These are phyloP conservation scores for Thunnus albacares DNA, from an alignment of 2,797 vertebrate genomes.

Conservation along the genomic window DNA sequence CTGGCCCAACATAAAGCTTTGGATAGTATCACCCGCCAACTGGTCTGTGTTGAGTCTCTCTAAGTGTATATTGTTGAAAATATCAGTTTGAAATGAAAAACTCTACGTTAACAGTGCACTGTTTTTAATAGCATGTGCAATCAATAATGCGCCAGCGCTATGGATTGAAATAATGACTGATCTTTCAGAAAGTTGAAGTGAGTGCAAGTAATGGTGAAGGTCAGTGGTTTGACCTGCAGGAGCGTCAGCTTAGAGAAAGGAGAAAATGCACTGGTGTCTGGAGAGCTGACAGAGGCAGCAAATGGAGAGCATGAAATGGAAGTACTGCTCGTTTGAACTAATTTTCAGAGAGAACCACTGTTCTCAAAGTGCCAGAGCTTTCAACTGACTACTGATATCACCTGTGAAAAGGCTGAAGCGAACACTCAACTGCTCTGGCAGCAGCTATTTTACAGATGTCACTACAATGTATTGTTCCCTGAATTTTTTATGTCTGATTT, in stretches of 20 bases:
- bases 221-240: conserved; percentile 51
- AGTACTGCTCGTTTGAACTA: conserved; percentile 51
- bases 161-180: not conserved
- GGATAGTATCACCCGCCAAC: not conserved
- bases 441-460: conserved; percentile 40
- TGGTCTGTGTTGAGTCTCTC: not conserved
- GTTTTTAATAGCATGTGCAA: not conserved
- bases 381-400: conserved; percentile 36
- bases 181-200: not conserved
- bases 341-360: conserved; percentile 60
- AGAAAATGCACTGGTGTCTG: conserved; percentile 39
- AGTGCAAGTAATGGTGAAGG: conserved; percentile 38
- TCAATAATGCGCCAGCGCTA: not conserved
- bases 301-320: conserved; percentile 54
- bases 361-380: conserved; percentile 52
- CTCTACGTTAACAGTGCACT: not conserved
- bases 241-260: conserved; percentile 17
- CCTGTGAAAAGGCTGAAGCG: conserved; percentile 38
- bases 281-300: conserved; percentile 56
- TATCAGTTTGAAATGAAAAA: not conserved
- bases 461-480: not conserved
- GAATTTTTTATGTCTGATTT: conserved; percentile 9
- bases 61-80: not conserved
- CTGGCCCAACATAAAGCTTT: not conserved
- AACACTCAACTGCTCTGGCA: conserved; percentile 23